phyloP scores from a whole-genome alignment of 2,113 vertebrate species.

The Herpetotheres cachinnans region DNA sequence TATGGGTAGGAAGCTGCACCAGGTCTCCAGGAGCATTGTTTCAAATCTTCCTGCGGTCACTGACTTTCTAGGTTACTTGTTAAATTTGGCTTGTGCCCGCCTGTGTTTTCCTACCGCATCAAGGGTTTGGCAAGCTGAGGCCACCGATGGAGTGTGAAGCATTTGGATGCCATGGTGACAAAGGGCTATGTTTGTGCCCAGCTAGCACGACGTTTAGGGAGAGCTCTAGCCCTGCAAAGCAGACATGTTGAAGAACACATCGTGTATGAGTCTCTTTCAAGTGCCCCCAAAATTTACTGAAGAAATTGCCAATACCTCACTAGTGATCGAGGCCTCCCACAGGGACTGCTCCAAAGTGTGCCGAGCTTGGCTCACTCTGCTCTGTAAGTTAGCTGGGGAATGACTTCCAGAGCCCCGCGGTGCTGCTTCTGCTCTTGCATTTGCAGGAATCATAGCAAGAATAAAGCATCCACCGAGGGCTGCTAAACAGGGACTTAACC shows the following conservation, averaged over 20 bases:
- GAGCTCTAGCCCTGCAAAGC: background rate
- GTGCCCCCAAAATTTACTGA: background rate
- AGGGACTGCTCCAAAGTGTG: background rate
- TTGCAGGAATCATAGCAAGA: background rate
- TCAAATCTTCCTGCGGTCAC: background rate
- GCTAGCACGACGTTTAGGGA: background rate
- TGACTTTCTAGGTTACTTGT: background rate
- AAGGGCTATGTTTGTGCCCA: background rate
- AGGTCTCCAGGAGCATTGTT: background rate
- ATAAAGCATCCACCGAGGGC: background rate
- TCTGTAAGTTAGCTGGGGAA: background rate
- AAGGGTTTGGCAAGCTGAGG: background rate
- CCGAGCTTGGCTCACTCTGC: background rate
- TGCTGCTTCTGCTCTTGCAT: slow-evolving; percentile 25
- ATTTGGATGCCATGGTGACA: background rate
- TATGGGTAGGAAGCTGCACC: background rate
- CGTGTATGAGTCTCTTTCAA: background rate
- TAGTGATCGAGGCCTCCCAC: background rate
- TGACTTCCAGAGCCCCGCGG: slow-evolving; percentile 28
- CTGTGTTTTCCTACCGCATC: background rate
- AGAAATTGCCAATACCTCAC: background rate
- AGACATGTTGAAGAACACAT: background rate
- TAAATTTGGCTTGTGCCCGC: background rate
- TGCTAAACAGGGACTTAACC: slow-evolving; percentile 20
- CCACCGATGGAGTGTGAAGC: background rate